Conservation (phyloP, 2,113 vertebrate species). For the Crocuta crocuta region DNA sequence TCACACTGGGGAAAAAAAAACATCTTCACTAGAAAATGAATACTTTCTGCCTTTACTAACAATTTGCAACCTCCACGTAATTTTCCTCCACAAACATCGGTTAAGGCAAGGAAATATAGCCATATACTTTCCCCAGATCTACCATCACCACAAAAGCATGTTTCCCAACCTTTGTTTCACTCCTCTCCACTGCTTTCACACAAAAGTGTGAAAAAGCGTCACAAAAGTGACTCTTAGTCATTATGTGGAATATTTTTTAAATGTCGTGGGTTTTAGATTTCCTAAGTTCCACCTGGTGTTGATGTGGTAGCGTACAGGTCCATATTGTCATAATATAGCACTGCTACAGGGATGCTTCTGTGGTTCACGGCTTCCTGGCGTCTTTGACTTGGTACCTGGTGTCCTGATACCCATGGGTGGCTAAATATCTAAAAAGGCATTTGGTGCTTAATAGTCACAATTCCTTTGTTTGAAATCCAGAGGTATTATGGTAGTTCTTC, state of each 20-base stretch:
- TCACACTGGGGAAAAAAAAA: conserved; percentile 12
- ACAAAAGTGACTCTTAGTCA: not conserved
- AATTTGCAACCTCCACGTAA: not conserved
- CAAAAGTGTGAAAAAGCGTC: not conserved
- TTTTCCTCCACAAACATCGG: not conserved
- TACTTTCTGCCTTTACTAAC: not conserved
- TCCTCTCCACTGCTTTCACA: not conserved
- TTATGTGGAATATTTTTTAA: not conserved
- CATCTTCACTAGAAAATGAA: not conserved
- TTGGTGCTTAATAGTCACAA: not conserved
- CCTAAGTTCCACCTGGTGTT: not conserved
- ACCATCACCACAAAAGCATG: not conserved
- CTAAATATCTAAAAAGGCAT: not conserved
- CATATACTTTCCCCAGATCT: not conserved
- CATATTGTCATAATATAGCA: too few relatives aligned
- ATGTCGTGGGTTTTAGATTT: not conserved
- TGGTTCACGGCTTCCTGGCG: not conserved
- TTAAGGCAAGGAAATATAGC: not conserved
- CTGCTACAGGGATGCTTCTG: not conserved
- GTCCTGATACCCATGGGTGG: not conserved
- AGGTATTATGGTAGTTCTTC: not conserved
- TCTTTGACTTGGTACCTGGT: not conserved
- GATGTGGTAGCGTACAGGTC: not conserved
- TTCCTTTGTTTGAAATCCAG: not conserved
- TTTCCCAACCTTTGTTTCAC: not conserved